Evolutionary conservation across 1,140 invertebrate genomes (phyloP).

Genomic region (Eurosta solidaginis): DNA sequence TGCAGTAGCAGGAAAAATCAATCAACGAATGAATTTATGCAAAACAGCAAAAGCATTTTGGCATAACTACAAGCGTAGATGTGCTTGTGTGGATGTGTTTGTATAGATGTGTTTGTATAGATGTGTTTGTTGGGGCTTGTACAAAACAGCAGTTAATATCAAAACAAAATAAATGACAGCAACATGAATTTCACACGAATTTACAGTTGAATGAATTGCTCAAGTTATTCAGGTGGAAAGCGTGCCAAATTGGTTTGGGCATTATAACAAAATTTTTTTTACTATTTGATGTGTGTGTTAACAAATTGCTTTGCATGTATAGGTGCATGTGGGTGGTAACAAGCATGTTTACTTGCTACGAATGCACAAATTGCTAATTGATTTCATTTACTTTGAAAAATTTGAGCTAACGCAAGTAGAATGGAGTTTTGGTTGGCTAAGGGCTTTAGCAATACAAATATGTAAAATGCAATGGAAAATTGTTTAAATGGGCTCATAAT

Average conservation of each 20-base stretch:
- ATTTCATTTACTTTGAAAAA: not conserved
- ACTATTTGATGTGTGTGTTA: not conserved
- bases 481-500: no score
- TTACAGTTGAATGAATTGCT: not conserved
- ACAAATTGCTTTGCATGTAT: not conserved
- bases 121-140: no score
- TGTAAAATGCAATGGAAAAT: no score
- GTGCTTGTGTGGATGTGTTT: no score
- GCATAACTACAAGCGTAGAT: not conserved
- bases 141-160: not conserved
- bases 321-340: not conserved
- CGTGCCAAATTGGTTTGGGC: not conserved
- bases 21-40: not conserved
- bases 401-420: no score
- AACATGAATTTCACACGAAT: not conserved
- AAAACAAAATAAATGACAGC: not conserved
- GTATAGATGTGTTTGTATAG: no score
- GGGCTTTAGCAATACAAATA: no score
- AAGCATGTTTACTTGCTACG: not conserved
- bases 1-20: not conserved
- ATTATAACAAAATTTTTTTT: not conserved
- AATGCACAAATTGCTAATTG: not conserved
- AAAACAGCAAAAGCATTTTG: not conserved
- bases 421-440: no score
- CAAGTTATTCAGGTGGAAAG: not conserved